phyloP scores from a whole-genome alignment of 2,888 invertebrate genomes.

The Epistrophella euchroma region DNA sequence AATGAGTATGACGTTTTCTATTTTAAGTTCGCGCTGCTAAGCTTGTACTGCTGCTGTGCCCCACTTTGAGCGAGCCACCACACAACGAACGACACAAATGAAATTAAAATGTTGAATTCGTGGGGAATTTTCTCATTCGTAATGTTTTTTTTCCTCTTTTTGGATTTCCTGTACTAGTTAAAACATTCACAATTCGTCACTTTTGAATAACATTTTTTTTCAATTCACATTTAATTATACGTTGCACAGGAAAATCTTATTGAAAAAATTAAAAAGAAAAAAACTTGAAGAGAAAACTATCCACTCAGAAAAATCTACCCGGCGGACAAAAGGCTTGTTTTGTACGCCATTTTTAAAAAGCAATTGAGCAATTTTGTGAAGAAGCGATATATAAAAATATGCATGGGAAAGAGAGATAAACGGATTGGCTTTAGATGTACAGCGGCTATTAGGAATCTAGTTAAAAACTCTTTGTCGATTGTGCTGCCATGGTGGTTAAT shows the following conservation, averaged over 20 bases:
- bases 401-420: conserved; percentile 51
- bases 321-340: conserved; percentile 87
- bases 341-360: conserved; percentile 87
- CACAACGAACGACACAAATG: conserved; percentile 56
- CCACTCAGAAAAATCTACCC: conserved; percentile 79
- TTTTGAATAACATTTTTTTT: conserved; percentile 17
- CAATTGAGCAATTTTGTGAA: conserved; percentile 76
- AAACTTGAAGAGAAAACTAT: conserved; percentile 69
- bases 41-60: conserved; percentile 68
- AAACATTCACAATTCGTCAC: conserved; percentile 59
- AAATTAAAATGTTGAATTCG: conserved; percentile 47
- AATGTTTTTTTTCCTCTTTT: conserved; percentile 39
- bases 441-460: conserved; percentile 44
- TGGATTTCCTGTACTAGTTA: not conserved
- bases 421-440: conserved; percentile 1
- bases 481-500: not conserved
- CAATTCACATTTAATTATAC: conserved; percentile 56
- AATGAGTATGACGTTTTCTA: conserved; percentile 72
- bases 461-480: conserved; percentile 15
- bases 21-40: conserved; percentile 69
- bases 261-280: conserved; percentile 67
- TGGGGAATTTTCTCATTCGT: conserved; percentile 49
- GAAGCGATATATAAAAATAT: conserved; percentile 56
- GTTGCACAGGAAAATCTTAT: conserved; percentile 61
- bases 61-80: conserved; percentile 67